Conservation (phyloP, 2,113 vertebrate species). For the Eudyptes chrysolophus region DNA sequence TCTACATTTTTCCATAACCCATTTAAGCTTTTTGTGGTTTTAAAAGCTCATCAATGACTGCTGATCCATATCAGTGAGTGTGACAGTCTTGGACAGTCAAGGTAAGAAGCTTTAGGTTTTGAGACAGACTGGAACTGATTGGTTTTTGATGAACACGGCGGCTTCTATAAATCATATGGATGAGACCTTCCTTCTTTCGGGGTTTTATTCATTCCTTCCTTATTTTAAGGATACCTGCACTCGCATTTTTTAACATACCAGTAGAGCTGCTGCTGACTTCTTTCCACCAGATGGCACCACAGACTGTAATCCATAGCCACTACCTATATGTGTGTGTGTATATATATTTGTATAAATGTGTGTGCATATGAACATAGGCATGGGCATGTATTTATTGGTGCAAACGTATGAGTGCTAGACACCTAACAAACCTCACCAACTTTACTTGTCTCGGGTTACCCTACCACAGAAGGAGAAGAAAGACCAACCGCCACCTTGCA, state of each 20-base stretch:
- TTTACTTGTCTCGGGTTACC: neutral
- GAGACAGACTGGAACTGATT: neutral
- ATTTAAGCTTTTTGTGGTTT: neutral
- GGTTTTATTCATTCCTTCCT: neutral
- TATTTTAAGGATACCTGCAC: neutral
- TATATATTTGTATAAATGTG: neutral
- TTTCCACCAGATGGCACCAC: slow-evolving; percentile 79
- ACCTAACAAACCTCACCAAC: neutral
- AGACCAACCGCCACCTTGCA: neutral
- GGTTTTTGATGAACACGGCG: neutral
- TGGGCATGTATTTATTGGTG: neutral
- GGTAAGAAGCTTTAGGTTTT: neutral
- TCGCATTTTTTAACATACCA: neutral
- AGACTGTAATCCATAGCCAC: slow-evolving; percentile 60
- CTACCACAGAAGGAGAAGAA: neutral
- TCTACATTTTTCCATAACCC: neutral
- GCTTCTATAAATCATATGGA: neutral
- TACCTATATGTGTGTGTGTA: neutral
- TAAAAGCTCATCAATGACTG: neutral
- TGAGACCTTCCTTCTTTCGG: neutral
- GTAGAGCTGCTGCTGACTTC: slow-evolving; percentile 19
- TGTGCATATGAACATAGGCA: neutral
- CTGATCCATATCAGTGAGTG: neutral
- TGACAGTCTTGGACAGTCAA: neutral
- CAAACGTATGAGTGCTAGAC: neutral